Conservation (phyloP, 1,140 invertebrate genomes). For the Pseudomyrmex concolor region DNA sequence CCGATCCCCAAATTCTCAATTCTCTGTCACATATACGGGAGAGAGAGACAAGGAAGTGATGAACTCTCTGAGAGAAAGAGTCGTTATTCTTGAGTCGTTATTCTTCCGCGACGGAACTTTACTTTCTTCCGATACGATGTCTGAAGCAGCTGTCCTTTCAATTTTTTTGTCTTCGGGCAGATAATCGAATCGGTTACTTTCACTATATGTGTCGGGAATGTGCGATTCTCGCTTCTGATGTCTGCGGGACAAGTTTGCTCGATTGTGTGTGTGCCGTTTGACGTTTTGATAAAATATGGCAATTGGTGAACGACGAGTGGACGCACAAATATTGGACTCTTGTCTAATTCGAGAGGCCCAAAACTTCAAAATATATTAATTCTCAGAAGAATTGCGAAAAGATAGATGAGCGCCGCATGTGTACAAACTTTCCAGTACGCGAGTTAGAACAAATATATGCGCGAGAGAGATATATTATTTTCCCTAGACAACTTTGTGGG, state of each 20-base stretch:
- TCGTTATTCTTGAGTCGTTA: slow-evolving; percentile 28
- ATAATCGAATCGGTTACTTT: slow-evolving; percentile 67
- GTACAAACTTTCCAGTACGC: no score
- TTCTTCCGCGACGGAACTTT: slow-evolving; percentile 49
- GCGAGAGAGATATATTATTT: not conserved
- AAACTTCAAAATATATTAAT: not conserved
- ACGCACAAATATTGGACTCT: not conserved
- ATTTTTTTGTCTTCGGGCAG: slow-evolving; percentile 58
- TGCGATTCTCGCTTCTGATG: slow-evolving; percentile 11
- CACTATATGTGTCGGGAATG: slow-evolving; percentile 57
- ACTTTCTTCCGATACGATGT: slow-evolving; percentile 70
- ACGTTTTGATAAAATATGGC: no score
- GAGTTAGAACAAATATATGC: no score
- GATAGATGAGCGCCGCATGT: no score
- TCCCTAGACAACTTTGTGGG: not conserved
- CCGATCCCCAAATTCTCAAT: no score
- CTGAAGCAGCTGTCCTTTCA: slow-evolving; percentile 57
- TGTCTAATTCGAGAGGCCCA: not conserved
- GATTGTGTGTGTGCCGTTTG: not conserved
- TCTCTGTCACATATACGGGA: not conserved
- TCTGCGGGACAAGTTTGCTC: not conserved
- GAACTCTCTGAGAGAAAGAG: slow-evolving; percentile 9
- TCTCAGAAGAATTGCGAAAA: not conserved
- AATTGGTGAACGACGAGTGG: no score
- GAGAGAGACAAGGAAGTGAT: not conserved